Conservation (phyloP, 2,113 vertebrate genomes). For the Bos taurus region ARS-UCD2.0 NC_037348.1:29866501-29867000, state of each 20-base stretch:
- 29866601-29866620: neutral
- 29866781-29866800: neutral
- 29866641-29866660: neutral
- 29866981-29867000: neutral
- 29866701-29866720: neutral
- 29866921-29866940: neutral
- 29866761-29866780: neutral
- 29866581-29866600: neutral
- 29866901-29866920: neutral
- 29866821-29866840: neutral
- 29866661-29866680: neutral
- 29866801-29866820: neutral
- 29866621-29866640: neutral
- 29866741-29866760: neutral
- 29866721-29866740: neutral
- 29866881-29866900: neutral
- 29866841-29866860: neutral
- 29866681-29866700: neutral
- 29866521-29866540: neutral
- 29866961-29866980: neutral
- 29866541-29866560: neutral
- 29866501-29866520: neutral
- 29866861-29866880: neutral
- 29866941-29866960: neutral
- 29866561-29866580: neutral